A percentile compares a stretch with the other conserved stretches of the same genome.
These are phyloP conservation scores for Scolopax rusticola DNA, from an alignment of 2,797 vertebrate species.

Conservation along the genomic window DNA sequence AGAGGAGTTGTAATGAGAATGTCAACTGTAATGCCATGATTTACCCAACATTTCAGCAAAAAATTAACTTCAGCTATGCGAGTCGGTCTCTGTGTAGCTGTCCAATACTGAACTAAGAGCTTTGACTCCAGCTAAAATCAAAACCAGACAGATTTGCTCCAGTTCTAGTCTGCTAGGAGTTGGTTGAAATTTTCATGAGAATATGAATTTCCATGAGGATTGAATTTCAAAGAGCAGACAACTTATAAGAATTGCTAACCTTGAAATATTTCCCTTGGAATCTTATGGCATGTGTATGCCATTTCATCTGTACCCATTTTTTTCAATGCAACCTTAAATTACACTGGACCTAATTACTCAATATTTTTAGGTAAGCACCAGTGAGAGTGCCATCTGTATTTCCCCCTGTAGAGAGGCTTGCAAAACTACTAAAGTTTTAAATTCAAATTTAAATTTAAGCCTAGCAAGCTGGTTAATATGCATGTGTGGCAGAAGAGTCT, in stretches of 20 bases:
- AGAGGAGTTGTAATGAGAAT: not conserved
- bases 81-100: not conserved
- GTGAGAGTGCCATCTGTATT: not conserved
- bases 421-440: not conserved
- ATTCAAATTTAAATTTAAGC: not conserved
- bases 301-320: slow-evolving; percentile 10
- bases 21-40: not conserved
- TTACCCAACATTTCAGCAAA: not conserved
- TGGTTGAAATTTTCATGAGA: slow-evolving; percentile 47
- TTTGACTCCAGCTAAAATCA: slow-evolving; percentile 44
- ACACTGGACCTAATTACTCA: not conserved
- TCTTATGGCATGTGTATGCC: not conserved
- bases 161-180: not conserved
- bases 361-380: not conserved
- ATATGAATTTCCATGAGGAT: slow-evolving; percentile 52
- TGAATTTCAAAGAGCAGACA: slow-evolving; percentile 44
- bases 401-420: not conserved
- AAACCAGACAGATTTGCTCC: slow-evolving; percentile 43
- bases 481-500: not conserved
- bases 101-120: not conserved
- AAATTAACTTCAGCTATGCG: not conserved
- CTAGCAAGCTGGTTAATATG: not conserved
- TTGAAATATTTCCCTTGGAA: slow-evolving; percentile 44
- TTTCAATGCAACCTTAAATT: slow-evolving; percentile 10
- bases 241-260: slow-evolving; percentile 40